A percentile compares a stretch with the other conserved stretches of the same genome.
Evolutionary conservation across 2,797 vertebrate species (phyloP).

Genomic region (Urosaurus nigricauda): DNA sequence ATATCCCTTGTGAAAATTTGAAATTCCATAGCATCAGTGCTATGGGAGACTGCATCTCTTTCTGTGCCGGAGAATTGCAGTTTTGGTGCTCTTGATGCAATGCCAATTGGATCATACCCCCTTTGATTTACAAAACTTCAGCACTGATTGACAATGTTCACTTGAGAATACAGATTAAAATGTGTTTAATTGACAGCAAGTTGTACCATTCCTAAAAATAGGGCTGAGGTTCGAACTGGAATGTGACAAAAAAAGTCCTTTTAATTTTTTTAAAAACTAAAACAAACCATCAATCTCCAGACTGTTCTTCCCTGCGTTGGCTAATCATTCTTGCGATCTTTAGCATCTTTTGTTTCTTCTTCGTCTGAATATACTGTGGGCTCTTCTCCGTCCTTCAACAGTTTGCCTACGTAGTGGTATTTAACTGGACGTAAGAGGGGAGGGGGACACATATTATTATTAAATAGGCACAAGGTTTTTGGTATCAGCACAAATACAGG

Average conservation of each 20-base stretch:
- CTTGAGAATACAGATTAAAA: constrained; percentile 58
- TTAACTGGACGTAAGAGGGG: constrained; percentile 84
- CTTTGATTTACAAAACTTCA: constrained; percentile 61
- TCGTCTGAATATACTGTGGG: constrained; percentile 95
- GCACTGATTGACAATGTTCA: constrained; percentile 56
- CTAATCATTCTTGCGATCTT: constrained; percentile 90
- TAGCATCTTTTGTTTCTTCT: constrained; percentile 84
- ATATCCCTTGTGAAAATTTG: background rate
- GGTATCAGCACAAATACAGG: background rate
- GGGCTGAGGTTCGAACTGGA: constrained; percentile 68
- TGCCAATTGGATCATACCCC: constrained; percentile 54
- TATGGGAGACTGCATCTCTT: background rate
- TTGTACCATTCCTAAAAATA: constrained; percentile 70
- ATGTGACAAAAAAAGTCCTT: constrained; percentile 75
- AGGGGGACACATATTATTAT: constrained; percentile 49
- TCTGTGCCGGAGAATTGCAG: constrained; percentile 60
- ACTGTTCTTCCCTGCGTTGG: constrained; percentile 62
- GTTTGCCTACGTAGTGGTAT: constrained; percentile 94
- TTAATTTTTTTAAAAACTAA: constrained; percentile 37
- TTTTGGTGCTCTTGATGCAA: constrained; percentile 52
- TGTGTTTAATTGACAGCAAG: constrained; percentile 52
- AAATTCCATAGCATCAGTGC: background rate
- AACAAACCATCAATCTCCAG: constrained; percentile 32
- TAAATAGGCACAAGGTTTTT: background rate
- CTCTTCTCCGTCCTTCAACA: constrained; percentile 94